Evolutionary conservation across 2,797 vertebrate species (phyloP), one percentile per base, ranked within the genome.

Genomic region (Falco columbarius): DNA sequence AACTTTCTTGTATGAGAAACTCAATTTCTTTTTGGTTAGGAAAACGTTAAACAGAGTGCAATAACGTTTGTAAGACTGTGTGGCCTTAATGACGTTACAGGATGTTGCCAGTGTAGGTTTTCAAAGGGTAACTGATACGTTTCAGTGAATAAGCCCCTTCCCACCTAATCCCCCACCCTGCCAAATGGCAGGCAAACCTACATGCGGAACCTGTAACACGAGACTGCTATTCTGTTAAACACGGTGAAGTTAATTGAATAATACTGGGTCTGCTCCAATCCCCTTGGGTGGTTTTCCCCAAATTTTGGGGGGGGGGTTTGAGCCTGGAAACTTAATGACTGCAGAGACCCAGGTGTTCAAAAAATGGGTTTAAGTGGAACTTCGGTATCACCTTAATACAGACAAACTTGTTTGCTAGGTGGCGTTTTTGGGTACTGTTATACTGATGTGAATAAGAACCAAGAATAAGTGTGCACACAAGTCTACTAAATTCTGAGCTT

Each of bases 401-500:
- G 29, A 21, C 18, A 36, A 70, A 9, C 63, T 70, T 70, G 4
- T 29, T 27, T 81, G 14, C 5, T 42, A 19, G 16, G 3, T 59
- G 4, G 14, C 26, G 34, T 5, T 11, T 10, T 85, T 67, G 20
- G 9, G 6, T 61, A 12, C 7, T 74, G 17, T 47, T 54, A 30
- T 1, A 30, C 20, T 52, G 62, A 22, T 13, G 27, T 1, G 76
- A 70, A 32, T 27, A 47, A 58, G 59, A 46, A 71, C 27, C 38
- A 40, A 40, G 38, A 40, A 21, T 36, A 63, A 56, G 24, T 0
- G 0, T 34, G 21, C 26, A 17, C 4, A 10, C 9, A 29, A 23
- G 22, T 22, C 36, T 81, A 52, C 40, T 73, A 15, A 82, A 61
- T 75, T 75, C 65, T 52, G 62, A 66, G 44, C 73, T 86, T 54